Conservation (phyloP, 2,797 vertebrate genomes). For the Acanthopagrus latus region DNA sequence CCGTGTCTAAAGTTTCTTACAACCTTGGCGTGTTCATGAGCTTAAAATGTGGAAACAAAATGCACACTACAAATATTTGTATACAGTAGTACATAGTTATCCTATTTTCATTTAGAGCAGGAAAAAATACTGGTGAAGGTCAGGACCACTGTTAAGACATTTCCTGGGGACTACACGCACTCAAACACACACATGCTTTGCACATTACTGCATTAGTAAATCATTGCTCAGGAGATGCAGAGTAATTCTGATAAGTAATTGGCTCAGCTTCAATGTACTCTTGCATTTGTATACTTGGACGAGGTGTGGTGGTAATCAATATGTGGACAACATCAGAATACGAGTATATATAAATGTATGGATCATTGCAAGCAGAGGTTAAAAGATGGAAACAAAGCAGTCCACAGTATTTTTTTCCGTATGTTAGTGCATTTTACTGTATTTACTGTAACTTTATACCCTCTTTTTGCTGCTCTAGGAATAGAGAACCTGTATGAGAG, state of each 20-base stretch:
- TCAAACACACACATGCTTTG: background rate
- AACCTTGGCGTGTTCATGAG: too few relatives aligned
- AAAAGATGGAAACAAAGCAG: constrained; percentile 12
- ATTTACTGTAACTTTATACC: background rate
- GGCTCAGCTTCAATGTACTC: constrained; percentile 10
- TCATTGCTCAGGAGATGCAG: background rate
- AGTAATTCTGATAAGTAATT: constrained; percentile 26
- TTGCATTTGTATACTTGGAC: constrained; percentile 15
- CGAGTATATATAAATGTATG: constrained; percentile 52
- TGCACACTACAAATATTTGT: too few relatives aligned
- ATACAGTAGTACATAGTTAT: too few relatives aligned
- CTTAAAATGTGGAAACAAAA: too few relatives aligned
- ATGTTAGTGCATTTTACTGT: background rate
- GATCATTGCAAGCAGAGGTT: constrained; percentile 1
- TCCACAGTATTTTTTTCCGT: background rate
- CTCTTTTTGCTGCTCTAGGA: constrained; percentile 82
- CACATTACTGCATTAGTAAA: constrained; percentile 8
- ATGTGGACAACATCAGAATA: constrained; percentile 59
- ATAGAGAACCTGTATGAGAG: constrained; percentile 98
- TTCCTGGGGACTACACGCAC: constrained; percentile 17
- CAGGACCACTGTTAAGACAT: constrained; percentile 15
- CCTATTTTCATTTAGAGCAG: constrained; percentile 29
- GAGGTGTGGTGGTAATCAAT: constrained; percentile 16
- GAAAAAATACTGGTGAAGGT: constrained; percentile 28
- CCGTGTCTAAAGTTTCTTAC: too few relatives aligned